Conservation (phyloP, 2,888 invertebrate species). For the Apamea epomidion region DNA sequence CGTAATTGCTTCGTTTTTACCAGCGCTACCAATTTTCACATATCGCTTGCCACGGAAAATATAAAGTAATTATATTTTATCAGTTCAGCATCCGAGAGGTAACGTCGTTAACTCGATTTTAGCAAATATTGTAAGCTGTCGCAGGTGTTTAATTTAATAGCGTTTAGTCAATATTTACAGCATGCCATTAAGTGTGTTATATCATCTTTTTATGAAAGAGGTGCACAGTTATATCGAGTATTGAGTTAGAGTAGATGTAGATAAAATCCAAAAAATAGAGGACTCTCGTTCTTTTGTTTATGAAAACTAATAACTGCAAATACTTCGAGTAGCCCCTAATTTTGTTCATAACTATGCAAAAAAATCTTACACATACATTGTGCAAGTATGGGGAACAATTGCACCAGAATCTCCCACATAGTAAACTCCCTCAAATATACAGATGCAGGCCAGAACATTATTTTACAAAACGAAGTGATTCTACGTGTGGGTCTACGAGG, state of each 20-base stretch:
- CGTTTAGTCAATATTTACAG: conserved; percentile 18
- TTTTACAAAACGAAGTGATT: conserved; percentile 31
- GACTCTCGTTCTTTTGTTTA: neutral
- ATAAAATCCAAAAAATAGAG: neutral
- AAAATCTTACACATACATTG: neutral
- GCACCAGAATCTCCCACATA: neutral
- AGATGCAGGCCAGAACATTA: conserved; percentile 16
- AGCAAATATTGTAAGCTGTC: conserved; percentile 30
- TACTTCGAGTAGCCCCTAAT: neutral
- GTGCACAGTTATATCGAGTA: neutral
- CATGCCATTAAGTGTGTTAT: conserved; percentile 1
- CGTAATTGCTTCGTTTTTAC: conserved; percentile 87
- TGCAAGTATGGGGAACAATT: neutral
- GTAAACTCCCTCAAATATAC: conserved; percentile 2
- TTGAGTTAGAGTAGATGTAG: neutral
- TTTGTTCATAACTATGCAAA: neutral
- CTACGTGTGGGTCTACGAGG: conserved; percentile 45
- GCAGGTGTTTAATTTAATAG: conserved; percentile 26
- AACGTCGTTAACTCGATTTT: conserved; percentile 45
- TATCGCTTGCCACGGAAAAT: conserved; percentile 61
- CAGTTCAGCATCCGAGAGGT: conserved; percentile 33
- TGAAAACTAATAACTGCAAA: neutral
- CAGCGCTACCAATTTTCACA: conserved; percentile 68
- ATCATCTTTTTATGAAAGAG: conserved; percentile 8
- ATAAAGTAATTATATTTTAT: conserved; percentile 63